Evolutionary conservation across 2,797 vertebrate genomes (phyloP), one percentile per base, ranked within the genome.

Genomic region (Kryptolebias ocellatus): DNA sequence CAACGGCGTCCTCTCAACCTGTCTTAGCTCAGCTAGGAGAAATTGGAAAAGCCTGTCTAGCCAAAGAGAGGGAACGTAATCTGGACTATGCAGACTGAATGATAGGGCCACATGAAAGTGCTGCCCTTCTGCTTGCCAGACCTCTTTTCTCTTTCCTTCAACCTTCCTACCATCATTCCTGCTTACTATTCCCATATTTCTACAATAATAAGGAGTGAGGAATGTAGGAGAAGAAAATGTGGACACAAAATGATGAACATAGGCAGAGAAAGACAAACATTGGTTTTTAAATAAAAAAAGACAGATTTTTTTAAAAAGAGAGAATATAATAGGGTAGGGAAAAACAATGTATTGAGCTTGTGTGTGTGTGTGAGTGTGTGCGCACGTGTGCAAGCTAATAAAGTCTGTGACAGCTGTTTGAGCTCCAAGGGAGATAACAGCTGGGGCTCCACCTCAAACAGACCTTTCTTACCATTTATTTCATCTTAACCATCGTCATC

Each of bases 351-450:
- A 87, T 76, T 85, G 83, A 72, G 64, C 66, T 53, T 74, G 44
- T 60, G 39, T 60, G 58, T 29, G 14, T 16, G 45, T 75, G 60
- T 81, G 72, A 68, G 70, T 75, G 57, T 81, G 68, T 70, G 70
- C 74, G 20, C 20, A 24, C 20, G 39, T 42, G 39, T 75, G 60
- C 79, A 69, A 67, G 70, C 77, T 76, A 72, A 70, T 84, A 77
- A 63, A 62, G 51, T 73, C 67, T n/a, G 0, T 91, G 93, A 89
- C 95, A 95, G 94, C 93, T 95, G 94, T 93, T 93, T 92, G 91
- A 94, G 94, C 72, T 94, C 94, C 90, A 83, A 64, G 88, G 92
- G 93, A 93, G 91, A 94, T 87, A 94, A 93, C 93, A 95, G 93
- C 93, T 94, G 93, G 92, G 92, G 84, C 86, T 90, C 85, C 81